Evolutionary conservation across 2,888 invertebrate species (phyloP).

Genomic region (Scaptomyza tumidula): DNA sequence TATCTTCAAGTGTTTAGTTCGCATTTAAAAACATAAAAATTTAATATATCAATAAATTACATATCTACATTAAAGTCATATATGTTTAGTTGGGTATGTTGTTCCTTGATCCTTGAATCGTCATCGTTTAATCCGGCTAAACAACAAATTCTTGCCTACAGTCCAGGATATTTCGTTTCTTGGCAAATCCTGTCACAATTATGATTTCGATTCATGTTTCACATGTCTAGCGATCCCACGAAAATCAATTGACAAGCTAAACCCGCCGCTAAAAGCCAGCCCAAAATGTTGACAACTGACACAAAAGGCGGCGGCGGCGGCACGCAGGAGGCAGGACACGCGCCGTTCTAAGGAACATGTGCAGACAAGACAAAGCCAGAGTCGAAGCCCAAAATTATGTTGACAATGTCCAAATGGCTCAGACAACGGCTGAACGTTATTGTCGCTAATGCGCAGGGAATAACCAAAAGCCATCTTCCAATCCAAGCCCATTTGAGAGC

Average conservation of each 20-base stretch:
- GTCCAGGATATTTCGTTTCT: not conserved
- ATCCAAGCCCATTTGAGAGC: slow-evolving; percentile 30
- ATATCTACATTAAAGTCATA: too few species aligned
- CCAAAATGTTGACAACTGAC: slow-evolving; percentile 73
- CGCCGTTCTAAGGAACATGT: slow-evolving; percentile 33
- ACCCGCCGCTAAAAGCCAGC: slow-evolving; percentile 59
- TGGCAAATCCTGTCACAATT: slow-evolving; percentile 48
- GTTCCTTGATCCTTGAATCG: not conserved
- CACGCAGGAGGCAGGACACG: slow-evolving; percentile 48
- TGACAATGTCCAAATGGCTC: slow-evolving; percentile 77
- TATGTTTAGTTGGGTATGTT: too few species aligned
- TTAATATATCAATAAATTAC: too few species aligned
- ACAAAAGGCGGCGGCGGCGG: slow-evolving; percentile 39
- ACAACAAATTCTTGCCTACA: slow-evolving; percentile 8
- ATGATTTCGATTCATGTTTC: slow-evolving; percentile 68
- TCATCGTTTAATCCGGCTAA: not conserved
- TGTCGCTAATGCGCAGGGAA: slow-evolving; percentile 70
- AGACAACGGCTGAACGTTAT: slow-evolving; percentile 25
- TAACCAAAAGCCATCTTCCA: slow-evolving; percentile 22
- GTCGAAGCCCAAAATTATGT: slow-evolving; percentile 53
- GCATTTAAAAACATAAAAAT: too few species aligned
- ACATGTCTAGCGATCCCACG: slow-evolving; percentile 41
- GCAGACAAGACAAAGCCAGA: slow-evolving; percentile 52
- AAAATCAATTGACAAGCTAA: slow-evolving; percentile 69
- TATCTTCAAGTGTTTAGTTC: too few species aligned